phyloP scores from a whole-genome alignment of 1,140 invertebrate genomes.

The Tetragnatha versicolor region DNA sequence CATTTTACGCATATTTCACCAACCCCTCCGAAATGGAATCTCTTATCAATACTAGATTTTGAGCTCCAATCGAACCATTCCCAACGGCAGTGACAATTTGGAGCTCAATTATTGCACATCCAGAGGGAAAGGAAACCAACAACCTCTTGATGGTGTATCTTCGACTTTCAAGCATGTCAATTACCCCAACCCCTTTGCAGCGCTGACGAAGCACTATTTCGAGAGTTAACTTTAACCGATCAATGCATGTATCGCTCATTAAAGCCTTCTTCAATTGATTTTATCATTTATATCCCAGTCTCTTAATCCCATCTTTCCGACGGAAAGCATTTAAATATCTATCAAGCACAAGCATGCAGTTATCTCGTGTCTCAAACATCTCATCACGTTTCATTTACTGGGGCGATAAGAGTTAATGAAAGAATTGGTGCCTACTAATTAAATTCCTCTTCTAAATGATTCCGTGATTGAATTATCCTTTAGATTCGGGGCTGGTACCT shows the following conservation, averaged over 20 bases:
- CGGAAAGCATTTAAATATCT: constrained; percentile 30
- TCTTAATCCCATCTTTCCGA: neutral
- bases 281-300: constrained; percentile 36
- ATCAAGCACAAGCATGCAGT: constrained; percentile 18
- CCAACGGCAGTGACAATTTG: too few species aligned
- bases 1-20: too few species aligned
- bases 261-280: constrained; percentile 17
- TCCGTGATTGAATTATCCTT: constrained; percentile 26
- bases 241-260: constrained; percentile 11
- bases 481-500: neutral
- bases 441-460: constrained; percentile 12
- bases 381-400: constrained; percentile 26
- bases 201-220: neutral
- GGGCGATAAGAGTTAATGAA: constrained; percentile 34
- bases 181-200: too few species aligned
- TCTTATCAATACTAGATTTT: too few species aligned
- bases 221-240: neutral
- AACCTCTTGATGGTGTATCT: too few species aligned
- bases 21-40: too few species aligned
- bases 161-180: too few species aligned
- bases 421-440: constrained; percentile 23
- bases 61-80: too few species aligned
- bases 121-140: too few species aligned
- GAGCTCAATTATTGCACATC: too few species aligned
- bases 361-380: constrained; percentile 21